Conservation (phyloP, 2,797 vertebrate genomes). For the Melanotaenia maccullochi region DNA sequence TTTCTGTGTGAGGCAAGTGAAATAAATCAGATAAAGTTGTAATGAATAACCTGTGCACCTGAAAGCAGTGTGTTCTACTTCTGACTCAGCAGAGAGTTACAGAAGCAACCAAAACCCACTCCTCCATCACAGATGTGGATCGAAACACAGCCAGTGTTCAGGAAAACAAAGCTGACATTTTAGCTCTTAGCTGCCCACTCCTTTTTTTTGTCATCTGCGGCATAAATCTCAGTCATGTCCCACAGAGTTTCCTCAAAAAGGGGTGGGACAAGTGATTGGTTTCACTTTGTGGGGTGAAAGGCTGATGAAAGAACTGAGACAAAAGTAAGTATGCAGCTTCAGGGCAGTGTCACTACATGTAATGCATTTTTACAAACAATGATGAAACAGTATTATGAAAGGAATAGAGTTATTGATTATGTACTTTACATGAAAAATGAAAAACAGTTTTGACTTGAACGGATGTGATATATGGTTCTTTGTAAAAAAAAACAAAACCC, state of each 20-base stretch:
- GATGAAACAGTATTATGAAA: not conserved
- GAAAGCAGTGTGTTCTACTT: slow-evolving; percentile 9
- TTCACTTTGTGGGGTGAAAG: slow-evolving; percentile 55
- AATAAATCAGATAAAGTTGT: not conserved
- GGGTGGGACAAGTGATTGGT: slow-evolving; percentile 58
- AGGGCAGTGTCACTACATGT: not conserved
- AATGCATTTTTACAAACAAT: slow-evolving; percentile 4
- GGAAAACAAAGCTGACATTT: slow-evolving; percentile 70
- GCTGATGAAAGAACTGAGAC: slow-evolving; percentile 23
- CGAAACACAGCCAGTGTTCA: slow-evolving; percentile 47
- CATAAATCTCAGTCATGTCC: slow-evolving; percentile 70
- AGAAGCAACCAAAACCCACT: slow-evolving; percentile 17
- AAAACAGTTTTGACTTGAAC: not conserved
- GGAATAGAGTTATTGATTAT: not conserved
- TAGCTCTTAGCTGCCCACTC: slow-evolving; percentile 57
- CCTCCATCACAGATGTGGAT: slow-evolving; percentile 45
- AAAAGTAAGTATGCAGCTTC: slow-evolving; percentile 3
- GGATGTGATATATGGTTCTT: not conserved
- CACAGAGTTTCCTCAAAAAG: slow-evolving; percentile 49
- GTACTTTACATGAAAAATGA: not conserved
- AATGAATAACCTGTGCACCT: not conserved
- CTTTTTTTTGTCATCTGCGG: slow-evolving; percentile 33
- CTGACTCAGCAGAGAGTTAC: slow-evolving; percentile 9
- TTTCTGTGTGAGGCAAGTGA: not conserved
- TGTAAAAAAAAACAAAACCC: not conserved